Percentiles rank a stretch among this genome's conserved stretches.
phyloP scores from a whole-genome alignment of 2,888 invertebrate species.

The Ptilodon capucinus region DNA sequence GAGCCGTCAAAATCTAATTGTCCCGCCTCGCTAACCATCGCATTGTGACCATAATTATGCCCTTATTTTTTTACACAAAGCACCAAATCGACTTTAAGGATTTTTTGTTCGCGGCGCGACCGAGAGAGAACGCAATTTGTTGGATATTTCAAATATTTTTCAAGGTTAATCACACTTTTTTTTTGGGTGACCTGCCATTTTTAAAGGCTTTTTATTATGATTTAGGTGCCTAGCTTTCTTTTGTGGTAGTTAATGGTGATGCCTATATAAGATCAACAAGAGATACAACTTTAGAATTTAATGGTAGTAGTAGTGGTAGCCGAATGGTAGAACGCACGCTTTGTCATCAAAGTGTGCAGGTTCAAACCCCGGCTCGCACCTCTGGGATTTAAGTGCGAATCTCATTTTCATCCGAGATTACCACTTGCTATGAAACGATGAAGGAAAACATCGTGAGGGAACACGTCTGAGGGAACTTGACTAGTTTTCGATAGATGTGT shows the following conservation, averaged over 20 bases:
- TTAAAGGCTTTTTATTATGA: background rate
- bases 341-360: too few relatives aligned
- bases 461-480: too few relatives aligned
- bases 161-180: conserved; percentile 41
- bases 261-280: background rate
- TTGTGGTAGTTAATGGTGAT: background rate
- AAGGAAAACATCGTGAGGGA: too few relatives aligned
- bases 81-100: conserved; percentile 65
- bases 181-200: conserved; percentile 24
- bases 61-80: conserved; percentile 71
- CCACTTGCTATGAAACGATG: too few relatives aligned
- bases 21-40: conserved; percentile 75
- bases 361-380: too few relatives aligned
- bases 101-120: conserved; percentile 58
- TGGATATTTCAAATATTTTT: conserved; percentile 67
- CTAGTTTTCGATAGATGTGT: too few relatives aligned
- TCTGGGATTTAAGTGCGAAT: too few relatives aligned
- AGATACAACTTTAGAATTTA: too few relatives aligned
- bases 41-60: conserved; percentile 79
- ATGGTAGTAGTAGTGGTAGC: too few relatives aligned
- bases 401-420: too few relatives aligned
- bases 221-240: background rate
- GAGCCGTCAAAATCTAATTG: conserved; percentile 81
- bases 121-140: conserved; percentile 56
- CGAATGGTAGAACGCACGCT: too few relatives aligned